phyloP scores from a whole-genome alignment of 2,113 vertebrate species.

The Romanogobio albipinnatus region DNA sequence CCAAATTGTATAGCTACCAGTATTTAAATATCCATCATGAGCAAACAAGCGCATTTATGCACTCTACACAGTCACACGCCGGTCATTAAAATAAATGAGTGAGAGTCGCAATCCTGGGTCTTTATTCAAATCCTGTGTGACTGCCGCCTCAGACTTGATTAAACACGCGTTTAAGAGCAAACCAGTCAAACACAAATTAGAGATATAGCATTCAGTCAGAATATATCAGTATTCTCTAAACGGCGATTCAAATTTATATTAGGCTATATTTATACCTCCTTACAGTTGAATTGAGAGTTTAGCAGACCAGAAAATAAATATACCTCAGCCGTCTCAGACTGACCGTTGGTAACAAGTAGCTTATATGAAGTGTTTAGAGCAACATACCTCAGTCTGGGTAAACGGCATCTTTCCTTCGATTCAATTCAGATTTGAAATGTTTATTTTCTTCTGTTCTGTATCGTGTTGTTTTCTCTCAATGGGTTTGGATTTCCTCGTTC shows the following conservation, averaged over 20 bases:
- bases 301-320: neutral
- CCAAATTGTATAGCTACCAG: neutral
- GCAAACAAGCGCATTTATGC: conserved; percentile 14
- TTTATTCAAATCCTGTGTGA: conserved; percentile 27
- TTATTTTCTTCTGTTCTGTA: conserved; percentile 7
- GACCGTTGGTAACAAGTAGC: conserved; percentile 28
- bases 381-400: conserved; percentile 44
- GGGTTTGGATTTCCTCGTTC: conserved; percentile 34
- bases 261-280: neutral
- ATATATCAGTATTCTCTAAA: neutral
- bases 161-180: neutral
- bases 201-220: neutral
- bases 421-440: neutral
- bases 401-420: conserved; percentile 21
- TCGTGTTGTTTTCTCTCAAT: neutral
- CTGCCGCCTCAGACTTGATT: conserved; percentile 9
- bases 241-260: neutral
- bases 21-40: conserved; percentile 19
- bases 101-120: conserved; percentile 8
- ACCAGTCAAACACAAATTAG: neutral
- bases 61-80: neutral
- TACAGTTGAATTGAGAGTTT: neutral
- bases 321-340: neutral
- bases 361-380: neutral
- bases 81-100: conserved; percentile 30